A percentile compares a stretch with the other conserved stretches of the same genome.
Conservation (phyloP, 2,113 vertebrate genomes). For the Paratilapia polleni region DNA sequence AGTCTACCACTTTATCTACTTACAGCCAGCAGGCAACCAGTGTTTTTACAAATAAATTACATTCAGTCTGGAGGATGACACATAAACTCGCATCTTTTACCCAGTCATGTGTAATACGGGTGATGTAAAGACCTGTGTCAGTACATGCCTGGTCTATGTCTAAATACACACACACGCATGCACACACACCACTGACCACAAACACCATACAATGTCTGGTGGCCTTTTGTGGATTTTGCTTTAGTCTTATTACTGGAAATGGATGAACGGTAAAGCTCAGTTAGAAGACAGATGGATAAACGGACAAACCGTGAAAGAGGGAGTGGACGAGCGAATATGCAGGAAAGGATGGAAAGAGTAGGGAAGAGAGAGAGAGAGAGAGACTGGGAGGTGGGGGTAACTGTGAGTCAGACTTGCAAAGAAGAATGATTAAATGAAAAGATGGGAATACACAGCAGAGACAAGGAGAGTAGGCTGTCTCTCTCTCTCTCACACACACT, state of each 20-base stretch:
- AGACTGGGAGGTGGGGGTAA: background rate
- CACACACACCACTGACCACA: background rate
- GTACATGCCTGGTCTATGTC: background rate
- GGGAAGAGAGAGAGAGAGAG: background rate
- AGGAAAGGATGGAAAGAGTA: background rate
- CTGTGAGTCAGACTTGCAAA: slow-evolving; percentile 43
- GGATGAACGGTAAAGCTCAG: background rate
- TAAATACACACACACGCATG: no score
- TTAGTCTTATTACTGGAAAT: slow-evolving; percentile 18
- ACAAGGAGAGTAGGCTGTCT: background rate
- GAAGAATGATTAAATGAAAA: slow-evolving; percentile 40
- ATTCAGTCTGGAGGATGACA: background rate
- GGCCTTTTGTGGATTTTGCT: slow-evolving; percentile 2
- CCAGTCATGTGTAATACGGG: background rate
- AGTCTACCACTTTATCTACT: background rate
- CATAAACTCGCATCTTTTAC: background rate
- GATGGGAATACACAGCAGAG: slow-evolving; percentile 20
- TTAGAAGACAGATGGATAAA: slow-evolving; percentile 13
- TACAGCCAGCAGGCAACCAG: background rate
- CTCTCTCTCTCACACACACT: background rate
- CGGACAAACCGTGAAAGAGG: slow-evolving; percentile 8
- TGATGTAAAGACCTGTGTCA: background rate
- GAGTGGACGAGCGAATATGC: background rate
- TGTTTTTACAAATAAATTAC: background rate
- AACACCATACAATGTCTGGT: background rate